Evolutionary conservation across 1,140 invertebrate genomes (phyloP), one percentile per base, ranked within the genome.

Genomic region (Lethrus apterus): DNA sequence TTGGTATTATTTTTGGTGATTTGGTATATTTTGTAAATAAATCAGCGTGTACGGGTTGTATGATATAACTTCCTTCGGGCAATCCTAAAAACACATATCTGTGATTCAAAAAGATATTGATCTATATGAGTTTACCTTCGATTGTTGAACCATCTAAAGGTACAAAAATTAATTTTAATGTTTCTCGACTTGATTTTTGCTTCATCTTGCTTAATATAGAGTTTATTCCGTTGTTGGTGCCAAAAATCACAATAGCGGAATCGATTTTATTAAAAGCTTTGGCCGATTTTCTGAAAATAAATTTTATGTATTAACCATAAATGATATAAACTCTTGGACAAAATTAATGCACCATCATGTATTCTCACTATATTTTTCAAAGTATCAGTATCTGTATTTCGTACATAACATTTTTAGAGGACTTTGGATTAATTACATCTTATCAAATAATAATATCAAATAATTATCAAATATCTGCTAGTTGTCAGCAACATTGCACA

Each of bases 121-220:
- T 13, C n/a, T 18, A 18, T 11, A 13, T 11, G 0, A 35, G 21
- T 18, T 50, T 52, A 61, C 61, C 56, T 46, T 24, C 44, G 21
- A 51, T 35, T 32, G 52, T 5, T 17, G 55, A 50, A n/a, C 50
- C 58, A 50, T 64, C 60, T n/a, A 55, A 14, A 7, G 59, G 62
- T 11, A 59, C 49, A 13, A 62, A 32, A 13, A 63, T 33, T 21
- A 31, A n/a, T n/a, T n/a, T n/a, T n/a, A n/a, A n/a, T n/a, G n/a
- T 46, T 40, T 38, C 24, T 21, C 35, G 24, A 10, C 24, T 13
- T 15, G 14, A 7, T 15, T 34, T 10, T 11, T 38, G 20, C 14
- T 38, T 10, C 4, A 38, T 11, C n/a, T 38, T 18, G 7, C n/a
- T 38, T 10, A 38, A 21, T 1, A 38, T 13, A 1, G n/a, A 10